Evolutionary conservation across 2,797 vertebrate species (phyloP), one percentile per base, ranked within the genome.

Genomic region (Danio albolineatus): DNA sequence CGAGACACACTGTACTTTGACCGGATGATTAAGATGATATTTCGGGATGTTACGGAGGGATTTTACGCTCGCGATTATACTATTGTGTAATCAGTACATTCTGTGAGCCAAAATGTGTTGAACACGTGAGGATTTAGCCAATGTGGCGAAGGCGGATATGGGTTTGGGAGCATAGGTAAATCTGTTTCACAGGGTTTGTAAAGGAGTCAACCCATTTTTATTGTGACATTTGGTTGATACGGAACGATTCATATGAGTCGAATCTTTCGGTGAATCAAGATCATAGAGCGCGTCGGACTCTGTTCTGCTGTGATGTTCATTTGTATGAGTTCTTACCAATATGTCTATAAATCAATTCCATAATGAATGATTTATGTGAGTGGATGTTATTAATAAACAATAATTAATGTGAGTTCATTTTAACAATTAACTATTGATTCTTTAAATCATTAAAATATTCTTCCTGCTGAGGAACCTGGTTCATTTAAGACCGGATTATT

Each of bases 31-130:
- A 28, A n/a, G 19, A 28, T 71, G 16, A 59, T 39, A 80, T 49
- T 53, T 39, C 6, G 41, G 6, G 44, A 80, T 61, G 56, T 39
- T 16, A 16, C 46, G 16, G 54, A 51, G 21, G 73, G 73, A 28
- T 77, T 82, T 77, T 76, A 73, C 43, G 12, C 10, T 19, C 19
- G 12, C 53, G 49, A 46, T 44, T 76, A 76, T 72, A 39, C 36
- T 61, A 54, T 62, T 56, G 43, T 72, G 49, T 64, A 60, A 64
- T 48, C 62, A 17, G 49, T 41, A 54, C 49, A 54, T 71, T 71
- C 36, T 54, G 66, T 53, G 49, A 41, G 38, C 36, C 64, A 65
- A 19, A 82, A 74, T 61, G 62, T 17, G 54, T 41, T 61, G 73
- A 39, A 48, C 44, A 66, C 53, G 78, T 39, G 62, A 54, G 65